Evolutionary conservation across 2,888 invertebrate genomes (phyloP).

Genomic region (Acanthopleura granulata): DNA sequence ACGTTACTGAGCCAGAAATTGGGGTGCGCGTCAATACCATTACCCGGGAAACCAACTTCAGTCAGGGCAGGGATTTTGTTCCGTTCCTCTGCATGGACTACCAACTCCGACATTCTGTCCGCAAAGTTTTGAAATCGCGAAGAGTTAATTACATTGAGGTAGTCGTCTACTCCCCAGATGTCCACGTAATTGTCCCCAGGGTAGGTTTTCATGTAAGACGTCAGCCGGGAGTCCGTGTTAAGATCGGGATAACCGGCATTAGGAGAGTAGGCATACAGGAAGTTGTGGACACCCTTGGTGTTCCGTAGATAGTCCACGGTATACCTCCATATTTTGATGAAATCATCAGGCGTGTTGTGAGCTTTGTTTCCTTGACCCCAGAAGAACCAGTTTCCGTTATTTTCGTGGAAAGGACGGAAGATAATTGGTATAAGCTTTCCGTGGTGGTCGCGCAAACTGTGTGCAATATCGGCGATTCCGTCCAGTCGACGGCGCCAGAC

Average conservation of each 20-base stretch:
- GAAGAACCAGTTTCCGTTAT: slow-evolving; percentile 40
- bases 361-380: slow-evolving; percentile 31
- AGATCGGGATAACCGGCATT: not conserved
- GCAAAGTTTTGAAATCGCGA: not conserved
- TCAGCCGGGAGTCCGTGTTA: not conserved
- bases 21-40: not conserved
- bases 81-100: not conserved
- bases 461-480: slow-evolving; percentile 28
- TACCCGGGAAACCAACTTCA: not conserved
- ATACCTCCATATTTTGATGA: slow-evolving; percentile 29
- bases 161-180: slow-evolving; percentile 2
- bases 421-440: slow-evolving; percentile 31
- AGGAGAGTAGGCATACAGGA: slow-evolving; percentile 34
- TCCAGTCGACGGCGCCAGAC: slow-evolving; percentile 19
- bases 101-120: slow-evolving; percentile 9
- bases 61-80: not conserved
- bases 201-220: slow-evolving; percentile 1
- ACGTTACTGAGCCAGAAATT: not conserved
- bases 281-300: slow-evolving; percentile 31
- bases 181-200: not conserved
- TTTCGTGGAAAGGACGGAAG: slow-evolving; percentile 37
- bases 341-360: slow-evolving; percentile 28
- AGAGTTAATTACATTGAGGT: not conserved
- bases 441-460: slow-evolving; percentile 25
- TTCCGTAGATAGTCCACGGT: slow-evolving; percentile 32